These are phyloP conservation scores for Eupsittula cactorum DNA, from an alignment of 2,113 vertebrate species.

Conservation along the genomic window DNA sequence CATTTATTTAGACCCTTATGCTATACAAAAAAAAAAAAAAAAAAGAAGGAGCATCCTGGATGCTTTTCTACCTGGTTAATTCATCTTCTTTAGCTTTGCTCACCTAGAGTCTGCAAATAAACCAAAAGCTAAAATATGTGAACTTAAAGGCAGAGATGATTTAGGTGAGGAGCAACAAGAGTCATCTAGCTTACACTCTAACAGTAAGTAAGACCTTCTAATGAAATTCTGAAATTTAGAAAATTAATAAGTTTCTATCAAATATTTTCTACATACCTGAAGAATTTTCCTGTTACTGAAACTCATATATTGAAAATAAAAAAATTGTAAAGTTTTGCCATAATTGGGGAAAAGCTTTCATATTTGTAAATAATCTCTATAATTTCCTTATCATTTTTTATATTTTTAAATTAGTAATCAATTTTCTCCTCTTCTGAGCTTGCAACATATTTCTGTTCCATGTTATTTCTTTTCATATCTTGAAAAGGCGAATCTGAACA, in stretches of 20 bases:
- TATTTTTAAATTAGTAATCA: neutral
- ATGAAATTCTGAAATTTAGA: neutral
- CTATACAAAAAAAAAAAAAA: no score
- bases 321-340: neutral
- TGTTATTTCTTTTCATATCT: neutral
- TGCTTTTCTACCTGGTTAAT: neutral
- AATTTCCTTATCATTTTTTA: neutral
- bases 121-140: neutral
- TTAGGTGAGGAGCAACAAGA: neutral
- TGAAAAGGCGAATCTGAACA: neutral
- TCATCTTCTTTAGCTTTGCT: neutral
- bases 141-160: neutral
- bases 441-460: neutral
- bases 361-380: neutral
- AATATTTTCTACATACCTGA: neutral
- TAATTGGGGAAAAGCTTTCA: neutral
- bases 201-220: neutral
- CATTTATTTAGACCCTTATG: neutral
- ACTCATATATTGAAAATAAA: neutral
- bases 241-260: neutral
- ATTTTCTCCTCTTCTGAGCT: neutral
- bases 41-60: no score
- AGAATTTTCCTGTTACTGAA: neutral
- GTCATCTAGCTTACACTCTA: neutral
- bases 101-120: neutral